phyloP scores from a whole-genome alignment of 2,888 invertebrate species.

The Amiota mariae region DNA sequence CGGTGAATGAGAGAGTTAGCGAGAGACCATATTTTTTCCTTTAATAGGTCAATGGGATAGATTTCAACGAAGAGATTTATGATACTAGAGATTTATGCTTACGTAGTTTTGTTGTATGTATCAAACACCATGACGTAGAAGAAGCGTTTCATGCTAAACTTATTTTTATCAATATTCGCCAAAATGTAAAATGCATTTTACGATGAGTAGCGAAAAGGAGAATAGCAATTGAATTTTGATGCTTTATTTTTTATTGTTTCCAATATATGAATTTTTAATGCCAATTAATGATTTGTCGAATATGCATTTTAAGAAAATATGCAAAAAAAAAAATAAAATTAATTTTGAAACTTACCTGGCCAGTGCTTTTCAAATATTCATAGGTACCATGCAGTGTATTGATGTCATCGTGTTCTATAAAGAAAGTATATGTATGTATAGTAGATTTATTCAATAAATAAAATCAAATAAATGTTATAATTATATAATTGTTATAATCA shows the following conservation, averaged over 20 bases:
- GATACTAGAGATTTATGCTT: slow-evolving; percentile 1
- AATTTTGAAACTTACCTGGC: slow-evolving; percentile 76
- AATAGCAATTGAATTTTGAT: neutral
- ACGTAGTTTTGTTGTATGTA: slow-evolving; percentile 54
- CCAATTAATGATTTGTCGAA: slow-evolving; percentile 46
- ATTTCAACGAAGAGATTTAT: slow-evolving; percentile 15
- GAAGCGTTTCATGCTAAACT: too few relatives aligned
- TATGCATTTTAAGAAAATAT: slow-evolving; percentile 36
- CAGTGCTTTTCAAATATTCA: slow-evolving; percentile 78
- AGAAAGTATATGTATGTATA: too few relatives aligned
- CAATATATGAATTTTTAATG: slow-evolving; percentile 51
- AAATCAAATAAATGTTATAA: too few relatives aligned
- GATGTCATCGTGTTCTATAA: slow-evolving; percentile 68
- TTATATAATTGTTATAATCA: too few relatives aligned
- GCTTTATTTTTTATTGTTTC: slow-evolving; percentile 39
- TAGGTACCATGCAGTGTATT: slow-evolving; percentile 72
- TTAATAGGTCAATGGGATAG: neutral
- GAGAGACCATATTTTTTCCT: too few relatives aligned
- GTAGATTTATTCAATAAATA: too few relatives aligned
- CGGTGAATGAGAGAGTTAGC: neutral
- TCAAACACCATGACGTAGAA: slow-evolving; percentile 69
- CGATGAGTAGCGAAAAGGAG: slow-evolving; percentile 2
- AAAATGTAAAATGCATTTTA: slow-evolving; percentile 26
- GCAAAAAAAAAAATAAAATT: slow-evolving; percentile 25
- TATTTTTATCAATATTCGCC: neutral